Evolutionary conservation across 2,797 vertebrate genomes (phyloP).

Genomic region (Pagetopsis macropterus): DNA sequence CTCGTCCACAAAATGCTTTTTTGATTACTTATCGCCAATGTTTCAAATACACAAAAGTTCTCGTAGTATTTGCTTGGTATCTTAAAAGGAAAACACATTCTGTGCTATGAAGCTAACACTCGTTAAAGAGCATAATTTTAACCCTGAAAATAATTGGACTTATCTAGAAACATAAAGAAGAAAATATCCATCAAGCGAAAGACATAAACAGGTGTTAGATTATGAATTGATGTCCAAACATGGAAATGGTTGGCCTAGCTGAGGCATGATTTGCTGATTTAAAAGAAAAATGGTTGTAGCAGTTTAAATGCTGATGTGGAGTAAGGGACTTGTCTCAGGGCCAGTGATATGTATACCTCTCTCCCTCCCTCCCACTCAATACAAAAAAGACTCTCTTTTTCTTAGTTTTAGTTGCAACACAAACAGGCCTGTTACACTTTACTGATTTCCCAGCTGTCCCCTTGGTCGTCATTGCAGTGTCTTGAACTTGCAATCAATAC

Average conservation of each 20-base stretch:
- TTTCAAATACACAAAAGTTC: conserved; percentile 25
- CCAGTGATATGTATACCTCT: conserved; percentile 36
- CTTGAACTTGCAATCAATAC: conserved; percentile 6
- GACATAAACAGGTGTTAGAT: conserved; percentile 49
- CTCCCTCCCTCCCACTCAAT: neutral
- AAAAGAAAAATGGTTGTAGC: conserved; percentile 34
- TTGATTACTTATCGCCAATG: conserved; percentile 45
- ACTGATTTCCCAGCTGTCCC: conserved; percentile 2
- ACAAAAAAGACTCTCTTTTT: neutral
- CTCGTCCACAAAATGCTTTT: conserved; percentile 15
- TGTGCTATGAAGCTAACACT: conserved; percentile 7
- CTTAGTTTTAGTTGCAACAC: conserved; percentile 25
- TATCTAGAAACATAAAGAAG: conserved; percentile 36
- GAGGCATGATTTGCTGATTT: conserved; percentile 45
- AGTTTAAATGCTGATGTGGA: conserved; percentile 50
- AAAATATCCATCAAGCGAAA: conserved; percentile 60
- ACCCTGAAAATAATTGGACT: conserved; percentile 11
- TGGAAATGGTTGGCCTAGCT: conserved; percentile 40
- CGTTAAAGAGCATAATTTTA: conserved; percentile 35
- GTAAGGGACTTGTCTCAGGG: conserved; percentile 25
- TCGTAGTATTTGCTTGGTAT: conserved; percentile 19
- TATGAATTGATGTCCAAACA: conserved; percentile 65
- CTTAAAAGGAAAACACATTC: neutral
- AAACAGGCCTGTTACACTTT: conserved; percentile 15
- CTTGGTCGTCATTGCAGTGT: conserved; percentile 4